phyloP scores from a whole-genome alignment of 2,113 vertebrate genomes.

The Thinocorus orbignyianus region DNA sequence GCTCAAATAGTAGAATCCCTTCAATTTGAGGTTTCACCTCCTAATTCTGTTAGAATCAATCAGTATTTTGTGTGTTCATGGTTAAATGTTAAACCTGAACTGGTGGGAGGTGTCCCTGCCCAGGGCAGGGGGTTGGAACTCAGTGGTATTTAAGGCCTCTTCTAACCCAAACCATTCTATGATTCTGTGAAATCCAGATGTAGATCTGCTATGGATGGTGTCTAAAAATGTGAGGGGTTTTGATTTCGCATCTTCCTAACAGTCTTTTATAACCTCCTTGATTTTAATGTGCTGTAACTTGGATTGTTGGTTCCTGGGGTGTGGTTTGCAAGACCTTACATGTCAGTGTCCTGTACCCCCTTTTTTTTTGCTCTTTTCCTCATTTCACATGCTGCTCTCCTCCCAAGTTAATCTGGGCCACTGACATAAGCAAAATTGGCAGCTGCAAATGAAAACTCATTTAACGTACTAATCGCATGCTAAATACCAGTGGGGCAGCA shows the following conservation, averaged over 20 bases:
- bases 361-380: neutral
- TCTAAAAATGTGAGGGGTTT: neutral
- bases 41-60: neutral
- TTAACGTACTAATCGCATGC: constrained; percentile 48
- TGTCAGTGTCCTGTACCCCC: neutral
- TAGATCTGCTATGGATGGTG: neutral
- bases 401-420: neutral
- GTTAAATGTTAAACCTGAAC: neutral
- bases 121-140: no score
- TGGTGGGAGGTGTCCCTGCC: no score
- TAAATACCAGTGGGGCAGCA: neutral
- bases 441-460: neutral
- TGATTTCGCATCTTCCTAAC: neutral
- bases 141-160: no score
- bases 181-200: neutral
- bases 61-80: neutral
- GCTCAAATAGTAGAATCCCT: neutral
- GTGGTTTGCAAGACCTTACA: neutral
- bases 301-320: neutral
- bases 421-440: neutral
- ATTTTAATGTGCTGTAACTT: neutral
- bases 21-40: neutral
- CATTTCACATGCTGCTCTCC: neutral
- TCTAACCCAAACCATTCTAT: no score
- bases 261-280: neutral